phyloP scores from a whole-genome alignment of 2,797 vertebrate species.

The Gymnopithys bicolor region DNA sequence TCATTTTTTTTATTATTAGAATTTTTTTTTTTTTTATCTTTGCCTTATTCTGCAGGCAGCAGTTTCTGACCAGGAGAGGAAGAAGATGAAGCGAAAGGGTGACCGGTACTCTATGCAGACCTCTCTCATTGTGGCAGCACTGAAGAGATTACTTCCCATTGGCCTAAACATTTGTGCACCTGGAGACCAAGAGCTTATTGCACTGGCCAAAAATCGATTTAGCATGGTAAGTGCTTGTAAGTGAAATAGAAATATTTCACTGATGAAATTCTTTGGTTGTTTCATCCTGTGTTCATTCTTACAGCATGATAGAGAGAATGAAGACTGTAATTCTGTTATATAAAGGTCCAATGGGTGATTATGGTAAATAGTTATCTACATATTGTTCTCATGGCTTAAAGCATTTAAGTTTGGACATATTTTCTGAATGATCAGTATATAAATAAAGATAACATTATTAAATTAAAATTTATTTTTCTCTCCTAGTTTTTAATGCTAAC shows the following conservation, averaged over 20 bases:
- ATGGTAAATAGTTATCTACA: neutral
- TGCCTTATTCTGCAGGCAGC: slow-evolving; percentile 80
- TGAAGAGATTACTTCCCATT: slow-evolving; percentile 92
- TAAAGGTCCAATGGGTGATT: neutral
- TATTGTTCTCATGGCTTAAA: neutral
- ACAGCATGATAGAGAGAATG: neutral
- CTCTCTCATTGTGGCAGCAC: slow-evolving; percentile 92
- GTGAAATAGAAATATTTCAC: neutral
- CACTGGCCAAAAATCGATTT: slow-evolving; percentile 91
- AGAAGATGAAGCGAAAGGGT: slow-evolving; percentile 92
- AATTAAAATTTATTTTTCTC: neutral
- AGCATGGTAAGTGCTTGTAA: slow-evolving; percentile 86
- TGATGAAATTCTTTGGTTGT: neutral
- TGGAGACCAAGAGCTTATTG: slow-evolving; percentile 93
- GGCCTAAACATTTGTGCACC: slow-evolving; percentile 94
- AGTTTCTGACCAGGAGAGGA: slow-evolving; percentile 93
- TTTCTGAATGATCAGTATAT: neutral
- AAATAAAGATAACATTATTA: neutral
- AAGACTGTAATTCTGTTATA: neutral
- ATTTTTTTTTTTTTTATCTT: neutral
- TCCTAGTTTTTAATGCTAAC: neutral
- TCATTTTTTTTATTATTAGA: neutral
- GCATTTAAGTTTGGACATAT: neutral
- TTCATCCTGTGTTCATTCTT: neutral
- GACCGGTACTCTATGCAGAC: slow-evolving; percentile 94